A percentile compares a stretch with the other conserved stretches of the same genome.
phyloP scores from a whole-genome alignment of 1,140 invertebrate species.

The Phthorimaea operculella region DNA sequence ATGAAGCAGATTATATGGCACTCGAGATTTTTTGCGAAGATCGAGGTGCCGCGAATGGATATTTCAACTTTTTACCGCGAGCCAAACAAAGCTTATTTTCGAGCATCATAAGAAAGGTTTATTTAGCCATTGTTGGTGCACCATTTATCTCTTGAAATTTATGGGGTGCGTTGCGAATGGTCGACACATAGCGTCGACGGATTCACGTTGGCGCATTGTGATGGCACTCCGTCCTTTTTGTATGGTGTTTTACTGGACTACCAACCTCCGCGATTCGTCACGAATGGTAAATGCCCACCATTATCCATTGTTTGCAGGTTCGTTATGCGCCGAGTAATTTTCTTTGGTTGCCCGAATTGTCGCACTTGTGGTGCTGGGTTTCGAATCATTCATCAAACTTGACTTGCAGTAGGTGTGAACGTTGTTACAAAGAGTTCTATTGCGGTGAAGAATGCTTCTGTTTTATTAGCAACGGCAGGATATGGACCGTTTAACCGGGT shows the following conservation, averaged over 20 bases:
- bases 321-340: conserved; percentile 47
- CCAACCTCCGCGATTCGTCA: conserved; percentile 40
- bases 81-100: conserved; percentile 45
- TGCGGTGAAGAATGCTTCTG: neutral
- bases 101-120: conserved; percentile 57
- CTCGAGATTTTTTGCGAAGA: conserved; percentile 37
- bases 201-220: conserved; percentile 26
- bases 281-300: conserved; percentile 30
- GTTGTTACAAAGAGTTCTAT: conserved; percentile 4
- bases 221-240: conserved; percentile 17
- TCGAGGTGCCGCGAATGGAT: conserved; percentile 32
- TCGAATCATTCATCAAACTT: conserved; percentile 41
- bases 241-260: conserved; percentile 24
- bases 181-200: conserved; percentile 46
- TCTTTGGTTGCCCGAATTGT: conserved; percentile 37
- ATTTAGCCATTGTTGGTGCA: conserved; percentile 58
- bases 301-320: conserved; percentile 44
- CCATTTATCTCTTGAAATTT: conserved; percentile 66
- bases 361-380: conserved; percentile 27
- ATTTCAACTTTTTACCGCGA: conserved; percentile 31
- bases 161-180: conserved; percentile 52
- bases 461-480: neutral
- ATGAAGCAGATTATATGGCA: conserved; percentile 17
- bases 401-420: conserved; percentile 35
- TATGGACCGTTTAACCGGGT: neutral